Evolutionary conservation across 2,888 invertebrate species (phyloP).

Genomic region (Rhamnusium bicolor): DNA sequence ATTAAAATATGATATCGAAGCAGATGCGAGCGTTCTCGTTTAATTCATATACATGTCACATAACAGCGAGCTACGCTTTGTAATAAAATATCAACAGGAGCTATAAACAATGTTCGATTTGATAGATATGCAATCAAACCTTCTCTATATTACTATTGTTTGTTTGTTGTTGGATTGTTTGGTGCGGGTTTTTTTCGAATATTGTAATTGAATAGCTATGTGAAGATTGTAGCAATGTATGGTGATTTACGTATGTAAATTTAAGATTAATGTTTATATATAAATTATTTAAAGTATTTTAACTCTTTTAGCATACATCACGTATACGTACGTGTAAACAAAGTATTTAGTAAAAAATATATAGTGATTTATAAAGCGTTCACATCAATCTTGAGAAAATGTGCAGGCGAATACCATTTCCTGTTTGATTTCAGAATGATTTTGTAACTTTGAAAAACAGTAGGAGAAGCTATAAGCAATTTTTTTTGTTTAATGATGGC

Average conservation of each 20-base stretch:
- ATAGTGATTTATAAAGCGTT: too few species aligned
- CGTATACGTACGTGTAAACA: background rate
- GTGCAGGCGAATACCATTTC: too few species aligned
- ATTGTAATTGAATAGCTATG: background rate
- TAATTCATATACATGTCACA: constrained; percentile 54
- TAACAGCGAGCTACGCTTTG: constrained; percentile 4
- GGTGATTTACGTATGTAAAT: background rate
- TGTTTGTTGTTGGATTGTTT: constrained; percentile 17
- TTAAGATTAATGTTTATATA: constrained; percentile 3
- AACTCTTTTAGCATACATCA: background rate
- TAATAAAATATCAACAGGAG: constrained; percentile 29
- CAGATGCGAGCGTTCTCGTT: constrained; percentile 35
- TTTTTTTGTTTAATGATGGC: too few species aligned
- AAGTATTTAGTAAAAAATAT: too few species aligned
- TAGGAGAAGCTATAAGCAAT: too few species aligned
- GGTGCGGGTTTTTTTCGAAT: background rate
- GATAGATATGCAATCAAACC: constrained; percentile 29
- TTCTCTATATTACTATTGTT: constrained; percentile 24
- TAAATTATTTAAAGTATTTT: background rate
- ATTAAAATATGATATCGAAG: constrained; percentile 47
- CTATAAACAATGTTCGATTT: constrained; percentile 30
- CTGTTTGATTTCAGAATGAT: too few species aligned
- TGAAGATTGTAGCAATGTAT: background rate
- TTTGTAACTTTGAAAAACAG: too few species aligned
- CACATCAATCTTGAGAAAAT: too few species aligned